phyloP scores from a whole-genome alignment of 2,113 vertebrate genomes.

The Tragelaphus imberbis region DNA sequence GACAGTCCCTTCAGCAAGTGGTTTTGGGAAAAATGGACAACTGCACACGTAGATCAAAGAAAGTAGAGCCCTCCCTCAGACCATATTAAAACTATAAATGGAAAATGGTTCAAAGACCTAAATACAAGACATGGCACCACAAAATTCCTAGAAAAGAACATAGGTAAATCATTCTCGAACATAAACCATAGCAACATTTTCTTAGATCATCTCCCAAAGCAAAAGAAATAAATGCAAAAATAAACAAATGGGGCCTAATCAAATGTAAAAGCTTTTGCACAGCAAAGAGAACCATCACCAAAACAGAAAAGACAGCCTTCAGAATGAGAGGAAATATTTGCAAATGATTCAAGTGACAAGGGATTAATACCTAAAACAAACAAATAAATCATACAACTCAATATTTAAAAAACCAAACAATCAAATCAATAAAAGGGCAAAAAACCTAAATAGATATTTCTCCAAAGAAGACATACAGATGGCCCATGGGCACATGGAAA shows the following conservation, averaged over 20 bases:
- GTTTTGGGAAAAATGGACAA: background rate
- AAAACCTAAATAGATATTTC: background rate
- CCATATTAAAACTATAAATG: background rate
- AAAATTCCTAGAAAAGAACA: background rate
- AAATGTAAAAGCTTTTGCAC: background rate
- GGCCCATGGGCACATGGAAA: background rate
- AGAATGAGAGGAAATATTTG: background rate
- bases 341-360: background rate
- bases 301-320: background rate
- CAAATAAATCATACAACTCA: background rate
- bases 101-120: background rate
- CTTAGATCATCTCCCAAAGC: background rate
- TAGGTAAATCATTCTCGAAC: background rate
- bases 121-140: background rate
- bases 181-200: background rate
- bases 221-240: background rate
- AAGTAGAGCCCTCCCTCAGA: background rate
- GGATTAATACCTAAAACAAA: background rate
- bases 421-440: background rate
- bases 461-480: background rate
- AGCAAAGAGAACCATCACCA: background rate
- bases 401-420: background rate
- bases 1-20: background rate
- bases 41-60: fast-evolving
- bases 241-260: background rate